Conservation (phyloP, 2,113 vertebrate genomes). For the Galeopterus variegatus region DNA sequence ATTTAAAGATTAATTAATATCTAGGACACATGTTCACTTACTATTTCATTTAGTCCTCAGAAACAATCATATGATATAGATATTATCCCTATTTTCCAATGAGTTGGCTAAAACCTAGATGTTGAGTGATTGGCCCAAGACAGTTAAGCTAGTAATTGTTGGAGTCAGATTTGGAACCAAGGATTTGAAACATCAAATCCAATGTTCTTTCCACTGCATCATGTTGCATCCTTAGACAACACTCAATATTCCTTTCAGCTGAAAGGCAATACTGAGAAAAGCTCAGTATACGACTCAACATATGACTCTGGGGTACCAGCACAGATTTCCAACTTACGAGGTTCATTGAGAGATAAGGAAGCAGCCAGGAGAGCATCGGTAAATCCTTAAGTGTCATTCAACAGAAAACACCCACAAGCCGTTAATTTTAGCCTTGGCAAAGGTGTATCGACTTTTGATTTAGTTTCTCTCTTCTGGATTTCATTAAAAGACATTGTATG, state of each 20-base stretch:
- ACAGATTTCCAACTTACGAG: slow-evolving; percentile 54
- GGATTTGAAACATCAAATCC: neutral
- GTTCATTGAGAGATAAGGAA: slow-evolving; percentile 48
- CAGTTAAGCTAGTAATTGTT: neutral
- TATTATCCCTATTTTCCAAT: neutral
- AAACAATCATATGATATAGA: neutral
- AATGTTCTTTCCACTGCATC: neutral
- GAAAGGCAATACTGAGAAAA: slow-evolving; percentile 44
- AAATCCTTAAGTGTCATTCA: slow-evolving; percentile 71
- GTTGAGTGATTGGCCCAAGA: slow-evolving; percentile 38
- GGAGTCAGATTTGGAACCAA: slow-evolving; percentile 5
- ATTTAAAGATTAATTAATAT: slow-evolving; percentile 33
- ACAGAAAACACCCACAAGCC: slow-evolving; percentile 58
- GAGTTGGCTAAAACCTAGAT: neutral
- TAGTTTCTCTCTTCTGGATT: slow-evolving; percentile 72
- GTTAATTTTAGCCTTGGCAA: slow-evolving; percentile 72
- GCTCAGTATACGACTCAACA: slow-evolving; percentile 28
- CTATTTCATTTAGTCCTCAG: slow-evolving; percentile 25
- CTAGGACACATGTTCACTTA: neutral
- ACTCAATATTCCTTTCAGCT: neutral
- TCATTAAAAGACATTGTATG: slow-evolving; percentile 66
- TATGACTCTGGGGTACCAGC: neutral
- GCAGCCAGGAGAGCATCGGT: slow-evolving; percentile 17
- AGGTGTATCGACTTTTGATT: slow-evolving; percentile 54
- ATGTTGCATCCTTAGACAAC: neutral